Evolutionary conservation across 1,140 invertebrate genomes (phyloP).

Genomic region (Hyposmocoma kahamanoa): DNA sequence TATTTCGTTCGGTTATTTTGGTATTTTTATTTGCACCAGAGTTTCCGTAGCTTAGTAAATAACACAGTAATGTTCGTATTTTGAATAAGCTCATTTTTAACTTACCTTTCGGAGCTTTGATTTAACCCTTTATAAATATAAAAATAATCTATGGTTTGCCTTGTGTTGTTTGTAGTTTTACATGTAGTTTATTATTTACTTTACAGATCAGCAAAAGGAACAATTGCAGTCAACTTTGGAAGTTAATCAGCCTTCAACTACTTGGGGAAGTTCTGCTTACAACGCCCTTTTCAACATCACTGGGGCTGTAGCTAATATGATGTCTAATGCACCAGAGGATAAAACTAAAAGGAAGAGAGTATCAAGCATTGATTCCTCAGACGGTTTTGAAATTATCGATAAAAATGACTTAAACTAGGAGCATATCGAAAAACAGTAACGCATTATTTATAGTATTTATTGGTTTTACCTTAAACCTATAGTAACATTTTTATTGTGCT

Average conservation of each 20-base stretch:
- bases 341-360: conserved; percentile 42
- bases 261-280: conserved; percentile 52
- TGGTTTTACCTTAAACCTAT: background rate
- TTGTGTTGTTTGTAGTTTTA: too few relatives aligned
- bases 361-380: conserved; percentile 55
- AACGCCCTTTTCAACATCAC: conserved; percentile 50
- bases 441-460: background rate
- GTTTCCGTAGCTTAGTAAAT: too few relatives aligned
- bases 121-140: too few relatives aligned
- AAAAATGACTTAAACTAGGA: conserved; percentile 42
- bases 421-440: conserved; percentile 1
- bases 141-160: too few relatives aligned
- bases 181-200: too few relatives aligned
- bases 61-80: too few relatives aligned
- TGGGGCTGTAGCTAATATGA: conserved; percentile 50
- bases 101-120: too few relatives aligned
- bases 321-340: conserved; percentile 36
- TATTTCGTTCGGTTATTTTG: too few relatives aligned
- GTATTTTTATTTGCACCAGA: too few relatives aligned
- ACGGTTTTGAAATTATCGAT: conserved; percentile 68
- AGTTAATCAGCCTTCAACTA: conserved; percentile 32
- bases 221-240: conserved; percentile 43
- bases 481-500: too few relatives aligned
- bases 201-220: conserved; percentile 47
- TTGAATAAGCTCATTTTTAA: too few relatives aligned